Percentiles rank a stretch among this genome's conserved stretches.
Conservation (phyloP, 2,888 invertebrate genomes). For the Napeogenes inachia region DNA sequence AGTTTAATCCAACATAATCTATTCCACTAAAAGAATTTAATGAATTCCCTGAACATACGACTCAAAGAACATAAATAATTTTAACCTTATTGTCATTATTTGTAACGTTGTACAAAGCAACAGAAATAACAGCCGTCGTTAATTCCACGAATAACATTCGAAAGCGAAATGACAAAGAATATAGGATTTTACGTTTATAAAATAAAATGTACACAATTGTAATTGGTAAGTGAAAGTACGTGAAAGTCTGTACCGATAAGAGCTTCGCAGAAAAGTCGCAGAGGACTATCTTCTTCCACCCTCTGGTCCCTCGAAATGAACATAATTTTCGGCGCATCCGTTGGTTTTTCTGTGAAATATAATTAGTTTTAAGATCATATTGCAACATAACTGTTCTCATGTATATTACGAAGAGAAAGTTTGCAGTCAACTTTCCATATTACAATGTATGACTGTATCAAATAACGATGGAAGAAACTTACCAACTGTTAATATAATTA, state of each 20-base stretch:
- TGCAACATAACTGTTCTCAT: background rate
- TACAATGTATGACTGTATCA: too few species aligned
- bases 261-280: conserved; percentile 86
- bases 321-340: conserved; percentile 80
- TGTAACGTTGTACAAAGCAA: too few species aligned
- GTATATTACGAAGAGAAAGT: conserved; percentile 21
- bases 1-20: too few species aligned
- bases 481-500: too few species aligned
- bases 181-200: too few species aligned
- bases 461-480: too few species aligned
- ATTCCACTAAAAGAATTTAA: too few species aligned
- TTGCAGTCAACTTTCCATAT: conserved; percentile 16
- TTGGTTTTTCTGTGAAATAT: conserved; percentile 77
- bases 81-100: too few species aligned
- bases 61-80: too few species aligned
- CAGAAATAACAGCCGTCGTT: too few species aligned
- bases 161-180: too few species aligned
- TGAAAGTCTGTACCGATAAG: conserved; percentile 80
- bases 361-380: conserved; percentile 1
- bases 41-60: too few species aligned
- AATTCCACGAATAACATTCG: background rate
- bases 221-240: conserved; percentile 2
- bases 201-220: background rate
- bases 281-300: conserved; percentile 78
- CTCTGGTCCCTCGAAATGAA: conserved; percentile 82